Evolutionary conservation across 64 coral and sea anemone genomes (phyloP), one percentile per base, ranked within the genome.

Genomic region (Montipora efflorescens): DNA sequence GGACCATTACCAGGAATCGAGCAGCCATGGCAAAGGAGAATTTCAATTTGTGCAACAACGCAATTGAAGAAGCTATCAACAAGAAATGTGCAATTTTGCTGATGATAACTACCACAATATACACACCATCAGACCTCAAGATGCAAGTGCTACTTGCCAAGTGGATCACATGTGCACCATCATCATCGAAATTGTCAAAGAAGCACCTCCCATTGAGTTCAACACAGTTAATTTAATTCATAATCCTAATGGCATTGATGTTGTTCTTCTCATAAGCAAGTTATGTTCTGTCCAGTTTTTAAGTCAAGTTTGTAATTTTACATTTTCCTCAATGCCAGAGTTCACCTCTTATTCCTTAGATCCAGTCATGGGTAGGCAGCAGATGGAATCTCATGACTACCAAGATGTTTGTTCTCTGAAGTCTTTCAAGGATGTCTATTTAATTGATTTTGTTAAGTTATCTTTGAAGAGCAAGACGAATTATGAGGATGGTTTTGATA

Each of bases 291-390:
- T 46, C 55, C 62, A 76, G 16, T 59, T 66, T 7, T 70, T 92
- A 83, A 9, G 55, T n/a, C 46, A 82, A 74, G 6, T 92, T 45
- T 57, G 90, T 83, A 53, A 36, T 36, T 43, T 5, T 69, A 71
- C 76, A 23, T 92, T 82, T 84, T 92, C 79, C 47, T 83, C 64
- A 74, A 84, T 92, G 79, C 79, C 67, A 53, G 79, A 83, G 58
- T 82, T 84, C 15, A 92, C 90, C 18, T 71, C 53, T 57, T 11
- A 8, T 57, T 57, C 53, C 11, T 57, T 57, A 0, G 1, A 57
- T 57, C 53, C 53, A 57, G 53, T 57, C 53, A 57, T 57, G 53
- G 53, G 53, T 57, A 57, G 11, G 53, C 53, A 57, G 7, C 53
- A 57, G 11, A 57, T 57, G 53, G 53, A 57, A 57, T 57, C 53